Base-by-base conservation (phyloP, 2,888 invertebrate species). In the Beris morrisii region DNA sequence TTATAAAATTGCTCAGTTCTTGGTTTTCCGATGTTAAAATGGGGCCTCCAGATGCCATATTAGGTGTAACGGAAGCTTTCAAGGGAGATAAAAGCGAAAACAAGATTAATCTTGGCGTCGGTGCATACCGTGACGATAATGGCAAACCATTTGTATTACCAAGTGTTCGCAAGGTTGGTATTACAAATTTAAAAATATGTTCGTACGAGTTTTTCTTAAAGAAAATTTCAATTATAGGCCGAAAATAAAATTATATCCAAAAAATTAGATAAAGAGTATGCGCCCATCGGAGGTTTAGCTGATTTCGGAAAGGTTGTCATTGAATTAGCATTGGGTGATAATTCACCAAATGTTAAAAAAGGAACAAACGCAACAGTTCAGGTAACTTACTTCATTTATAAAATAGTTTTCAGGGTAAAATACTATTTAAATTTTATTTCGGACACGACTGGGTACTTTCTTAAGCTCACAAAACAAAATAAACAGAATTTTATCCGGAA, bases 21-120 rank as follows among this genome's bases (percentile, higher is more conserved):
- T 93, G 91, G 90, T 95, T 93, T 90, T 82, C 87, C 67, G 87
- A 91, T 78, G 96, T 98, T 7, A 87, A 90, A 78, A 93, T 97
- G 94, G 98, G 97, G 4, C 98, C 98, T 15, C 98, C 98, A 5
- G 98, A 98, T 84, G 93, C 94, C 30, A 99, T 99, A 82, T 84
- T 99, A 58, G 99, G 99, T 45, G 92, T 99, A 50, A 93, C 97
- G 0, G 99, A 99, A 80, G 98, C 98, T 0, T 99, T 85, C 82
- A 97, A 95, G 79, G 87, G 84, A 69, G 98, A 99, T 79, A 83
- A 85, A 3, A 91, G 95, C 79, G 88, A 95, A 0, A 94, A 94
- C 73, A 99, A 99, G 82, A 92, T 99, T 70, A 99, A 99, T 81
- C 86, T 99, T 59, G 97, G 97, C 68, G 95, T 89, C 4, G 95